These are phyloP conservation scores for Eristalinus aeneus DNA, from an alignment of 2,888 invertebrate genomes.

Conservation along the genomic window DNA sequence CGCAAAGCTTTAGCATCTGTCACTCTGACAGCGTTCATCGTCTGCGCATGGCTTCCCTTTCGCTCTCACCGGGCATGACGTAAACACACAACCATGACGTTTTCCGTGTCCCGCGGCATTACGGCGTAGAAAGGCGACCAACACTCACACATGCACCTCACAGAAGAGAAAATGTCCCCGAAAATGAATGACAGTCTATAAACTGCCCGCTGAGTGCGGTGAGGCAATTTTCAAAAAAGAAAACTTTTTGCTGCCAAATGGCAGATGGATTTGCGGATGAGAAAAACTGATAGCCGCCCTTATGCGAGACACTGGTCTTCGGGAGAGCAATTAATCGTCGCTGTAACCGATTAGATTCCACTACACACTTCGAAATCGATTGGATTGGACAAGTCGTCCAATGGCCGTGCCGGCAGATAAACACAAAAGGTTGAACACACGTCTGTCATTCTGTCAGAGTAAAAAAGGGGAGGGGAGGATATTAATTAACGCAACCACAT, in stretches of 20 bases:
- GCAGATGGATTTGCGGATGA: background rate
- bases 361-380: background rate
- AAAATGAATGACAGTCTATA: background rate
- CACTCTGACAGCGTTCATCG: slow-evolving; percentile 43
- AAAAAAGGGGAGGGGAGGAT: background rate
- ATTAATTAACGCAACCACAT: slow-evolving; percentile 4
- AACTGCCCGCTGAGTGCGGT: background rate
- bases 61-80: slow-evolving; percentile 23
- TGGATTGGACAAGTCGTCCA: slow-evolving; percentile 19
- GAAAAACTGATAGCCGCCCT: background rate
- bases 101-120: background rate
- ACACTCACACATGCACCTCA: background rate
- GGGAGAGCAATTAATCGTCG: slow-evolving; percentile 12
- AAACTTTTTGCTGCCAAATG: slow-evolving; percentile 2
- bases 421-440: background rate
- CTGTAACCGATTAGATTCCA: slow-evolving; percentile 17
- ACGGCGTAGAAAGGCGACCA: background rate
- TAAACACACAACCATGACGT: slow-evolving; percentile 34
- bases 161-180: slow-evolving; percentile 27
- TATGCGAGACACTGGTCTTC: background rate
- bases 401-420: background rate
- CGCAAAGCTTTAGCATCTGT: slow-evolving; percentile 25
- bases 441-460: background rate
- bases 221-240: background rate
- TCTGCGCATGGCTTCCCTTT: slow-evolving; percentile 39